Evolutionary conservation across 2,888 invertebrate species (phyloP).

Genomic region (Endomychus coccineus): DNA sequence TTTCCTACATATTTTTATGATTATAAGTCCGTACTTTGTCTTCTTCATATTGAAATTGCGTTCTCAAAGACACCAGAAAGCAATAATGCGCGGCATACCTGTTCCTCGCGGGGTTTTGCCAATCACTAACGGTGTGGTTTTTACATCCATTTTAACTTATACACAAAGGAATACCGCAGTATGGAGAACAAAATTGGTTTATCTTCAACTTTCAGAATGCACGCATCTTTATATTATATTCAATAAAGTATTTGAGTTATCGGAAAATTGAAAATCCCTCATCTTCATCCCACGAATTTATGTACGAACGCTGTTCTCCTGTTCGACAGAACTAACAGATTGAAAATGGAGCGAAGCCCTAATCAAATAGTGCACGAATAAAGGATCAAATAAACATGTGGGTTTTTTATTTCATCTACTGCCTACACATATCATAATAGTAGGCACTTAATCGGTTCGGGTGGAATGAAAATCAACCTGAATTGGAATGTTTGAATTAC

Average conservation of each 20-base stretch:
- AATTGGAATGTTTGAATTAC: too few relatives aligned
- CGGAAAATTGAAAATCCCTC: constrained; percentile 3
- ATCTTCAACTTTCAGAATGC: constrained; percentile 9
- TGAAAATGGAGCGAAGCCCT: too few relatives aligned
- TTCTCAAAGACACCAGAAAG: constrained; percentile 16
- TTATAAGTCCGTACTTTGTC: constrained; percentile 24
- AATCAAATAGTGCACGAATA: too few relatives aligned
- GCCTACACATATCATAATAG: too few relatives aligned
- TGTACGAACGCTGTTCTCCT: too few relatives aligned
- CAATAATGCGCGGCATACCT: constrained; percentile 18
- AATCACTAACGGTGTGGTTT: constrained; percentile 15
- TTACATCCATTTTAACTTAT: constrained; percentile 18
- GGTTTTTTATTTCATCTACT: too few relatives aligned
- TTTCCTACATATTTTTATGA: constrained; percentile 23
- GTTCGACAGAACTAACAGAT: too few relatives aligned
- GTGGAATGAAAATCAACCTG: too few relatives aligned
- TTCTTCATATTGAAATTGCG: constrained; percentile 24
- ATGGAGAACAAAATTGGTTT: constrained; percentile 17
- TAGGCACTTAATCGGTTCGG: too few relatives aligned
- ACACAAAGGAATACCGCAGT: constrained; percentile 14
- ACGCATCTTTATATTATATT: not conserved
- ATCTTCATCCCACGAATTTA: too few relatives aligned
- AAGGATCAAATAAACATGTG: too few relatives aligned
- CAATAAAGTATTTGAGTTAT: not conserved
- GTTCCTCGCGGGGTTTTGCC: constrained; percentile 15